Evolutionary conservation across 2,113 vertebrate species (phyloP).

Genomic region (Phyllopteryx taeniolatus): DNA sequence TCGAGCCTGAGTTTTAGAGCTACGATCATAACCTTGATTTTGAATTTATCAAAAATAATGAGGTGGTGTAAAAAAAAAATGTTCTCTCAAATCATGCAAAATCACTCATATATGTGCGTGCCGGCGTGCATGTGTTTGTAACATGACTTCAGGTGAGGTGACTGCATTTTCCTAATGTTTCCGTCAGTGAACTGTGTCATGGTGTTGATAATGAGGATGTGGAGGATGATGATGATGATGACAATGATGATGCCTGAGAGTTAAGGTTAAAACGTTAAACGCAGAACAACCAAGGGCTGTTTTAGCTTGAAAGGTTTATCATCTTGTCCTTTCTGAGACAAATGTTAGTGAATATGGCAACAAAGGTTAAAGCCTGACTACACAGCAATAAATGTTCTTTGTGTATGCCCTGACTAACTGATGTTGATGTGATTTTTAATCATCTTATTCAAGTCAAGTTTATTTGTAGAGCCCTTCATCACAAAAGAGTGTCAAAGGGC

Average conservation of each 20-base stretch:
- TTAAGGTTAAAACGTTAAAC: slow-evolving; percentile 45
- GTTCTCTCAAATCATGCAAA: slow-evolving; percentile 59
- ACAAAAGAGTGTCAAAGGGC: too few relatives aligned
- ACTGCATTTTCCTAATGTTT: slow-evolving; percentile 57
- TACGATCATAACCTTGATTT: slow-evolving; percentile 33
- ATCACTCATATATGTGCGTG: slow-evolving; percentile 43
- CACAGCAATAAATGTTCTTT: slow-evolving; percentile 78
- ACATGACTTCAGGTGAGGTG: slow-evolving; percentile 47
- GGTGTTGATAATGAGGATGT: not conserved
- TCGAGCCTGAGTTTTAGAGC: slow-evolving; percentile 45
- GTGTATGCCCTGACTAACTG: slow-evolving; percentile 68
- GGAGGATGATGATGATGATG: not conserved
- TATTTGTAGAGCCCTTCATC: too few relatives aligned
- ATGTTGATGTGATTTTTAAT: slow-evolving; percentile 62
- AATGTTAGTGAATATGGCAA: slow-evolving; percentile 65
- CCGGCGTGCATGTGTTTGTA: slow-evolving; percentile 28
- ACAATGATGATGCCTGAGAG: slow-evolving; percentile 42
- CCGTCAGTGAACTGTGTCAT: slow-evolving; percentile 24
- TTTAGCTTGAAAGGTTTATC: slow-evolving; percentile 69
- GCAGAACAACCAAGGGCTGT: slow-evolving; percentile 74
- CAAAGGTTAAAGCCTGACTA: slow-evolving; percentile 68
- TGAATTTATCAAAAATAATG: slow-evolving; percentile 40
- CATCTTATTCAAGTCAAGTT: not conserved
- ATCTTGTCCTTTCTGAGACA: slow-evolving; percentile 63
- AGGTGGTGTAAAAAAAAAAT: slow-evolving; percentile 51